Evolutionary conservation across 2,888 invertebrate genomes (phyloP), one percentile per base, ranked within the genome.

Genomic region (Heteropelma amictum): DNA sequence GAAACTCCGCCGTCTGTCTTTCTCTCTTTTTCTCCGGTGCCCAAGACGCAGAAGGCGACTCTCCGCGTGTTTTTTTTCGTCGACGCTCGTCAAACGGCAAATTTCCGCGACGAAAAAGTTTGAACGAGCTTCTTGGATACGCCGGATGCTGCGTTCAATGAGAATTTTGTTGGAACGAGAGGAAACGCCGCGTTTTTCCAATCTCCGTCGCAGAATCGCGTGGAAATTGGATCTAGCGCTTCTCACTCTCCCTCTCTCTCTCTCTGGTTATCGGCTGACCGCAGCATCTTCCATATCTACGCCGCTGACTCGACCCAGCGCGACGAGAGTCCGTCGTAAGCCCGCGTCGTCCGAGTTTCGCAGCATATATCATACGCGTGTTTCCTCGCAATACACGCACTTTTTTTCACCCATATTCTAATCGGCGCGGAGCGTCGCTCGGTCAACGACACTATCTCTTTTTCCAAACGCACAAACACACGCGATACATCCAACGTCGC

Each of bases 151-250:
- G n/a, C n/a, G n/a, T n/a, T n/a, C n/a, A n/a, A n/a, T n/a, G n/a
- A n/a, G n/a, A n/a, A n/a, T n/a, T n/a, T n/a, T n/a, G n/a, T n/a
- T n/a, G n/a, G n/a, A n/a, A n/a, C n/a, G n/a, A n/a, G n/a, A n/a
- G n/a, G n/a, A n/a, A n/a, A n/a, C n/a, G n/a, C n/a, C n/a, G n/a
- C n/a, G n/a, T n/a, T n/a, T 19, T 38, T 40, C 42, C 35, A 28
- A 51, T 30, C 54, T 53, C 35, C 63, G 45, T 54, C 47, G 64
- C 56, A 47, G 51, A 42, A 58, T n/a, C n/a, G n/a, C n/a, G 40
- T 30, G 26, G 64, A 58, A 65, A 72, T 72, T 51, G 65, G 65
- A 71, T 65, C 42, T 47, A 42, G 61, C 45, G 61, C 61, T 45
- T 53, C 61, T 61, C 54, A 40, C 33, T 60, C 42, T 63, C 54